These are phyloP conservation scores for Parnassius smintheus DNA, from an alignment of 2,888 invertebrate genomes.

Conservation along the genomic window DNA sequence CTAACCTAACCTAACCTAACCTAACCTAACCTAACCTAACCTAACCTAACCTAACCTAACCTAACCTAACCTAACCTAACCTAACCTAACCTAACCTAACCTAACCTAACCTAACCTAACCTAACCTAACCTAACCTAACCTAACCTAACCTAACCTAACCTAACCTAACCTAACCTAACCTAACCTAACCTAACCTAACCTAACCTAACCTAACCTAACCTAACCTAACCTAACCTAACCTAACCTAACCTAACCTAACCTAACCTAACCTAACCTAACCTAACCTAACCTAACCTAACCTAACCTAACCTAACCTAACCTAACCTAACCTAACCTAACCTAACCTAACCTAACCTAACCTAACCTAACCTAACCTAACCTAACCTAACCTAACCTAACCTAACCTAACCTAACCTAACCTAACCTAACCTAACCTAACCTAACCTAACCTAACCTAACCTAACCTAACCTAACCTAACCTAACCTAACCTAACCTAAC, in stretches of 20 bases:
- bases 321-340: conserved; percentile 11
- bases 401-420: conserved; percentile 36
- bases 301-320: conserved; percentile 32
- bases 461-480: conserved; percentile 35
- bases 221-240: conserved; percentile 38
- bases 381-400: conserved; percentile 36
- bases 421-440: conserved; percentile 37
- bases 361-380: conserved; percentile 36
- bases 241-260: conserved; percentile 39
- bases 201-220: conserved; percentile 38
- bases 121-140: conserved; percentile 31
- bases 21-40: conserved; percentile 19
- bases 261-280: conserved; percentile 38
- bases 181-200: conserved; percentile 35
- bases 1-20: conserved; percentile 12
- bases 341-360: conserved; percentile 35
- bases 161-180: conserved; percentile 35
- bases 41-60: conserved; percentile 31
- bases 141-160: conserved; percentile 36
- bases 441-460: conserved; percentile 37
- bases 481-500: conserved; percentile 37
- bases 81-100: conserved; percentile 33
- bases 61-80: conserved; percentile 30
- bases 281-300: conserved; percentile 37
- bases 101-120: conserved; percentile 27